Evolutionary conservation across 2,888 invertebrate genomes (phyloP), one percentile per base, ranked within the genome.

Genomic region (Oconnorella tubifera): DNA sequence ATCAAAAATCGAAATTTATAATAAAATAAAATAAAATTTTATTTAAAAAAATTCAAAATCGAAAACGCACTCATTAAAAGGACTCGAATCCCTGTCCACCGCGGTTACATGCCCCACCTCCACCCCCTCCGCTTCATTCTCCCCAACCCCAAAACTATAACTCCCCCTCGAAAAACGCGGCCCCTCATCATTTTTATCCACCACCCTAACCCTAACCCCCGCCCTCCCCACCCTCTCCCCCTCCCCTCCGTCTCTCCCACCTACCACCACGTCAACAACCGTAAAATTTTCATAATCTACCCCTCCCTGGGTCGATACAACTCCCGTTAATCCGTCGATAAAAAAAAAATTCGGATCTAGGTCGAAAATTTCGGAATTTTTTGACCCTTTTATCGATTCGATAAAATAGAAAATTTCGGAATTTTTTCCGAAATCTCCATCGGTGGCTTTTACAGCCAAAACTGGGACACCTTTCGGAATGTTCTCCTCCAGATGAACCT

Each of bases 161-260:
- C 6, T 27, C 6, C 4, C 4, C 14, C 29, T 4, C 4, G 4
- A 56, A 25, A 60, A 60, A 3, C 27, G 25, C 28, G 60, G 60
- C 25, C 6, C n/a, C 48, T 60, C 51, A 55, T 60, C 60, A 29
- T 60, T 53, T 6, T 6, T 56, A 29, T 60, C 60, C 14, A 55
- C 6, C 29, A 60, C 23, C 6, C 23, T 60, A 19, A 60, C 10
- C 10, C 4, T 28, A 10, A 55, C 27, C 19, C 6, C 27, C 25
- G 28, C 50, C 50, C 3, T 25, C 4, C 14, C 14, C 6, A 51
- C 14, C 6, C 55, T 10, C 6, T 3, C 6, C 10, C 29, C 31
- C 6, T 6, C 4, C 3, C 60, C 60, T 4, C 14, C n/a, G 25
- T 60, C 60, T n/a, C 6, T 6, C 14, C 51, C 60, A n/a, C 25